Conservation (phyloP, 1,140 invertebrate species). For the Pogonognathellus flavescens region DNA sequence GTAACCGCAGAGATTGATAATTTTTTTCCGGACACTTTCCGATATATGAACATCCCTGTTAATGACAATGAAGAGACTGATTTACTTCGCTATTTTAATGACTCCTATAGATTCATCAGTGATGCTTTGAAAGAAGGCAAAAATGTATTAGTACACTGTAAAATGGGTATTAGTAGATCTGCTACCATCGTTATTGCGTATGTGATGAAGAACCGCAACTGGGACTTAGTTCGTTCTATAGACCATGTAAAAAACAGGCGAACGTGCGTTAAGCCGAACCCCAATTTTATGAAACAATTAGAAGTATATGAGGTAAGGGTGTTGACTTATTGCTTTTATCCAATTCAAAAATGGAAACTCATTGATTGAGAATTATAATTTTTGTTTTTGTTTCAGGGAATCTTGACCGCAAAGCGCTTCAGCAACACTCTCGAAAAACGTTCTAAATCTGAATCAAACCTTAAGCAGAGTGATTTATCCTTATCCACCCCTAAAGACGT, state of each 20-base stretch:
- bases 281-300: constrained; percentile 92
- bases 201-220: constrained; percentile 97
- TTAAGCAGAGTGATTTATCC: constrained; percentile 77
- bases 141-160: constrained; percentile 96
- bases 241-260: constrained; percentile 91
- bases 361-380: constrained; percentile 34
- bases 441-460: constrained; percentile 92
- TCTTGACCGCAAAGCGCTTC: constrained; percentile 95
- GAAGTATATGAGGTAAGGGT: constrained; percentile 86
- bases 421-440: constrained; percentile 88
- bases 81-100: constrained; percentile 95
- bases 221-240: constrained; percentile 90
- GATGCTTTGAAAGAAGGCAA: constrained; percentile 90
- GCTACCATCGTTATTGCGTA: constrained; percentile 98
- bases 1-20: constrained; percentile 99
- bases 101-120: constrained; percentile 96
- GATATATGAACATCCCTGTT: constrained; percentile 96
- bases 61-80: constrained; percentile 97
- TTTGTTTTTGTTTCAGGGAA: constrained; percentile 74
- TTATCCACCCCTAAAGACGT: constrained; percentile 69
- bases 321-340: not conserved
- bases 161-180: constrained; percentile 98
- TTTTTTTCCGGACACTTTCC: constrained; percentile 97
- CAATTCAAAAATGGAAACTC: not conserved
- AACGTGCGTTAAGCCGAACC: constrained; percentile 95